Evolutionary conservation across 2,113 vertebrate genomes (phyloP), one percentile per base, ranked within the genome.

Genomic region (Aix galericulata): DNA sequence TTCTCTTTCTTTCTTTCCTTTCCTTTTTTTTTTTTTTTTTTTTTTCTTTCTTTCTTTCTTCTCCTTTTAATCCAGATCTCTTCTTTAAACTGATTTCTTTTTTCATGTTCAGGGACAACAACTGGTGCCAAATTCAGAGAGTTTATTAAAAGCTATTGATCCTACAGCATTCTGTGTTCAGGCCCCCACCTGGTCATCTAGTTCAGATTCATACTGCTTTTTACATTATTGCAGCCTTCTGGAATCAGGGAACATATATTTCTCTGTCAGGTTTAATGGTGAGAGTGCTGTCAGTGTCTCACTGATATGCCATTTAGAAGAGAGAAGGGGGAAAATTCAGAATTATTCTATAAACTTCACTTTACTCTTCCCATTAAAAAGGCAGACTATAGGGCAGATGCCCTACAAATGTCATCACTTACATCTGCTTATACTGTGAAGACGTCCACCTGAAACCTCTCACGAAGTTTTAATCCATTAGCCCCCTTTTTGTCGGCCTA

Each of bases 331-430:
- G 92, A 93, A 96, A 96, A 88, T 42, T 62, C 77, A 86, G 86
- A 91, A 84, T 88, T 95, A 91, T 79, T 92, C 91, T 93, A 84
- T 92, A 87, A 96, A 79, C 73, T 81, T 80, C 77, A 90, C 56
- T 82, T 87, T 67, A 67, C 34, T 60, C 44, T 91, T 95, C 72
- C 84, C 72, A 69, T 71, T 93, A 64, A 75, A 88, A 94, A 91
- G 5, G 34, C 64, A 75, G 46, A 82, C 21, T 66, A 34, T 59
- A 88, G 71, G 64, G 59, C 60, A 88, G 6, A 32, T 52, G 81
- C 71, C 29, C 58, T 59, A 67, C 40, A 94, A 94, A 92, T 94
- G 79, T 67, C 95, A 95, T 79, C 69, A 46, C 85, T 87, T 94
- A 52, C 27, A 80, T 91, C 79, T 91, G 59, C 68, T 88, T 91